A percentile compares a stretch with the other conserved stretches of the same genome.
phyloP scores from a whole-genome alignment of 2,113 vertebrate species.

The Dipodomys ordii region DNA sequence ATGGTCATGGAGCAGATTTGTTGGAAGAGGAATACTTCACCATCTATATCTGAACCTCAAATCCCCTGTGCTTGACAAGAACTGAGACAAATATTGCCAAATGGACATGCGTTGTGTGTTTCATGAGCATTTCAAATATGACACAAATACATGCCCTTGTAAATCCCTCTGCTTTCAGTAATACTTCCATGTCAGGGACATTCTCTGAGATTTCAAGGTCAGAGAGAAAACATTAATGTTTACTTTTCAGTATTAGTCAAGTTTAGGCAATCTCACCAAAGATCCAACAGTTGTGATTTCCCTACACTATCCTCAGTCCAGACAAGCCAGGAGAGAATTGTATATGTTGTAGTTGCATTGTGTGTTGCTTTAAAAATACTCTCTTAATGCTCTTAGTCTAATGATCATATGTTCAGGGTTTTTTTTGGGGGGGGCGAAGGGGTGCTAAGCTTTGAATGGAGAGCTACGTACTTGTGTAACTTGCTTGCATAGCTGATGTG shows the following conservation, averaged over 20 bases:
- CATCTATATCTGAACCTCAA: not conserved
- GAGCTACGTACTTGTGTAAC: no score
- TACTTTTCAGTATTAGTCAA: constrained; percentile 20
- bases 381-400: not conserved
- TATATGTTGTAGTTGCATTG: not conserved
- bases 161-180: constrained; percentile 56
- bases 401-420: not conserved
- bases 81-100: constrained; percentile 26
- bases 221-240: constrained; percentile 8
- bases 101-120: constrained; percentile 50
- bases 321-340: not conserved
- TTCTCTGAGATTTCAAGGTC: constrained; percentile 48
- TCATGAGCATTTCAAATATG: constrained; percentile 62
- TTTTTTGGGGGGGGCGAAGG: no score
- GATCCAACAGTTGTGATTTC: not conserved
- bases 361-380: not conserved
- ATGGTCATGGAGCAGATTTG: not conserved
- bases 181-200: constrained; percentile 34
- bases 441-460: no score
- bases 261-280: constrained; percentile 18
- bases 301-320: not conserved
- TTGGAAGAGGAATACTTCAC: constrained; percentile 4
- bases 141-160: constrained; percentile 66
- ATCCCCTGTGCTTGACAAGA: constrained; percentile 1
- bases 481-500: no score